phyloP scores from a whole-genome alignment of 1,140 invertebrate species.

The Cephus cinctus region DNA sequence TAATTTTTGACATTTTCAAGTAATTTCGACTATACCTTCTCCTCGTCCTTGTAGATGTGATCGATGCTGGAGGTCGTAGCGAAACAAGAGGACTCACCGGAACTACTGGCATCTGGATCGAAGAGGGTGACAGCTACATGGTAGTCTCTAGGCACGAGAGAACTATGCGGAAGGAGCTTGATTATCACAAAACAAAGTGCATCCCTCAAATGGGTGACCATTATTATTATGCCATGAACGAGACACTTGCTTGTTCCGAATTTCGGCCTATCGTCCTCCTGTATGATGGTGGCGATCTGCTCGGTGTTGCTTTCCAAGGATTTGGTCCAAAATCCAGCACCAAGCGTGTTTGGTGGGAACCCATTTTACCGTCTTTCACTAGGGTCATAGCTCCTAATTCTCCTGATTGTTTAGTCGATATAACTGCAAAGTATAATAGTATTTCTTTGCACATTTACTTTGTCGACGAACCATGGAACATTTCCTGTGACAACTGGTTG shows the following conservation, averaged over 20 bases:
- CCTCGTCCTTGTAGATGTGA: constrained; percentile 34
- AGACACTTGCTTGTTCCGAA: constrained; percentile 43
- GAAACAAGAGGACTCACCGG: constrained; percentile 42
- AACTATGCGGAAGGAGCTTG: constrained; percentile 33
- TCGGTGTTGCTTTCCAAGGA: constrained; percentile 46
- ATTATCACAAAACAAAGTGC: constrained; percentile 51
- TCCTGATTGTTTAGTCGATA: constrained; percentile 45
- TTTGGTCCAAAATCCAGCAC: constrained; percentile 33
- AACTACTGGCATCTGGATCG: constrained; percentile 49
- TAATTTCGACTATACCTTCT: background rate
- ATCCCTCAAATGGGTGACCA: constrained; percentile 54
- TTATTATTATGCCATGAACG: constrained; percentile 52
- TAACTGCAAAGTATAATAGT: constrained; percentile 36
- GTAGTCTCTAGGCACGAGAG: constrained; percentile 43
- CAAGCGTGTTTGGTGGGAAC: constrained; percentile 46
- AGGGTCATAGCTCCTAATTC: constrained; percentile 45
- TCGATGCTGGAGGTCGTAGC: constrained; percentile 45
- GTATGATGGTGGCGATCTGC: constrained; percentile 40
- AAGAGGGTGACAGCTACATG: constrained; percentile 40
- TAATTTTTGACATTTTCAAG: constrained; percentile 1
- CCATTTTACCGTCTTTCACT: constrained; percentile 24
- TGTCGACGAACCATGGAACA: constrained; percentile 50
- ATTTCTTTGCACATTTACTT: constrained; percentile 53
- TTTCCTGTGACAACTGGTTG: too few relatives aligned
- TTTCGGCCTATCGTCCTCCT: constrained; percentile 47